Evolutionary conservation across 2,113 vertebrate genomes (phyloP), one percentile per base, ranked within the genome.

Genomic region (Nyctibius bracteatus): DNA sequence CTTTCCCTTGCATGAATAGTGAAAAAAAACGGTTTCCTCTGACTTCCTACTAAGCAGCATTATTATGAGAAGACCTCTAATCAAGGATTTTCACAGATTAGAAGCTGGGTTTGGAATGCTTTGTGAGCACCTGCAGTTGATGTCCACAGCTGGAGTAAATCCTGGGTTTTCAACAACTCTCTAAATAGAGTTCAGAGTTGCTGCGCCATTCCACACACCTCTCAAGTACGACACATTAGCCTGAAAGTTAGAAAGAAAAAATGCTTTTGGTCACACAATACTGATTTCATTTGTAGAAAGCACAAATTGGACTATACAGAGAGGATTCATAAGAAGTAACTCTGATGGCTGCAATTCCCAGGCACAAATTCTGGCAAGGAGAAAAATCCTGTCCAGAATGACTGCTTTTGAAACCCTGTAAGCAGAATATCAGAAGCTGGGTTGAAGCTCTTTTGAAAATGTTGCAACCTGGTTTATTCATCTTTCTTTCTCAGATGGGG

Each of bases 401-500:
- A 49, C 5, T 82, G 31, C 41, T 62, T 70, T 41, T 71, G 24
- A n/a, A 85, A 87, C 94, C 61, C 27, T 54, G 10, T 47, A 78
- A 92, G 67, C 19, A 65, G 59, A 78, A 58, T 43, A 88, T 79
- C 73, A 94, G n/a, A 94, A 68, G 49, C 25, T 46, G 39, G 68
- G 92, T 81, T 86, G 92, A 92, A 97, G 77, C 46, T 70, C 82
- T 91, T 97, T 91, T 86, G 71, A 96, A 95, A 94, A 67, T 39
- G 43, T 93, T 44, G 57, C 6, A 41, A 96, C 67, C 44, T 88
- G 83, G 81, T 95, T 95, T 81, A 97, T 90, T 96, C 67, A 67
- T 78, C 62, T 86, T 77, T 93, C 59, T 94, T 94, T 20, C 23
- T 92, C 90, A 94, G 88, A 96, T 28, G 83, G 75, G 4, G 31